Conservation (phyloP, 2,797 vertebrate genomes). For the Poeciliopsis infans region DNA sequence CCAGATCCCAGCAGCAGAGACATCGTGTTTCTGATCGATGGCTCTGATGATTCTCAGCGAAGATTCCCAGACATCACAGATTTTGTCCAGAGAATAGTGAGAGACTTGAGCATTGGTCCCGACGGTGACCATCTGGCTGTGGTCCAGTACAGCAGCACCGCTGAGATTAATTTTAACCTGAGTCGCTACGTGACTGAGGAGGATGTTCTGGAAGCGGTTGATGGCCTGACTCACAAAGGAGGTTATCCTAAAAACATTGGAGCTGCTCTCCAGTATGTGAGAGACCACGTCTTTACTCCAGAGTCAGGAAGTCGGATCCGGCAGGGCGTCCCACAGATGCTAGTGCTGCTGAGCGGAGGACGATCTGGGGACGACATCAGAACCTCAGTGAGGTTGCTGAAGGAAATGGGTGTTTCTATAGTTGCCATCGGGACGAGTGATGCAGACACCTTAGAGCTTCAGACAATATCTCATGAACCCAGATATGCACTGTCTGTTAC, state of each 20-base stretch:
- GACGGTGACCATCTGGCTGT: conserved; percentile 74
- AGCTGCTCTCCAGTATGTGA: conserved; percentile 77
- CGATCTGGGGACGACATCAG: conserved; percentile 81
- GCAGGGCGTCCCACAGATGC: conserved; percentile 78
- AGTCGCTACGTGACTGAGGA: conserved; percentile 61
- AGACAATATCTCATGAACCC: conserved; percentile 85
- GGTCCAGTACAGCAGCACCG: conserved; percentile 76
- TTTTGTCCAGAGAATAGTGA: conserved; percentile 74
- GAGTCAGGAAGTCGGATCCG: conserved; percentile 75
- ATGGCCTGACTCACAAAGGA: conserved; percentile 74
- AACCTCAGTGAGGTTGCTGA: conserved; percentile 69
- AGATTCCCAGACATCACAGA: conserved; percentile 74
- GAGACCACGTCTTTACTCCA: conserved; percentile 67
- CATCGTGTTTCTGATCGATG: conserved; percentile 83
- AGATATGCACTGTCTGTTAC: conserved; percentile 84
- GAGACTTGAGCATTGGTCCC: conserved; percentile 62
- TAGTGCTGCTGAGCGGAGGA: conserved; percentile 79
- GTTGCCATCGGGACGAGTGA: conserved; percentile 76
- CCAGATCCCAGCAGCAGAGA: conserved; percentile 74
- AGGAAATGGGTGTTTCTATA: conserved; percentile 74
- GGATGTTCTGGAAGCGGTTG: conserved; percentile 70
- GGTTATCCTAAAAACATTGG: conserved; percentile 77
- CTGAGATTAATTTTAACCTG: conserved; percentile 73
- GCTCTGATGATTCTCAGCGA: conserved; percentile 73
- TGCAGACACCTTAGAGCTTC: conserved; percentile 81